Percentiles rank a stretch among this genome's conserved stretches.
Conservation (phyloP, 2,888 invertebrate species). For the Limnephilus auricula region DNA sequence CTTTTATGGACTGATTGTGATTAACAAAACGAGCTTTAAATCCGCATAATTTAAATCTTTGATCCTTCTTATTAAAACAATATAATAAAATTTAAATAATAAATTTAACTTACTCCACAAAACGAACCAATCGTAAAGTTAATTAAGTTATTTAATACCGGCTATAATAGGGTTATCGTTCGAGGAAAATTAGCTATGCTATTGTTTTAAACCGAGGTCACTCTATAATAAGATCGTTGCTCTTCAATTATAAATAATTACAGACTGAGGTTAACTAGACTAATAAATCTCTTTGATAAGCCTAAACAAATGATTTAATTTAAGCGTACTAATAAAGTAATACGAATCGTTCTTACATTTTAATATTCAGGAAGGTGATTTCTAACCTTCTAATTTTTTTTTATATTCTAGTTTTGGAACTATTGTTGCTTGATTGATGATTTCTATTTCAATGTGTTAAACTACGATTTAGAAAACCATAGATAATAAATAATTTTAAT, state of each 20-base stretch:
- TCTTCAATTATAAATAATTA: slow-evolving; percentile 15
- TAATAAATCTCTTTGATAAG: neutral
- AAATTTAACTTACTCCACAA: neutral
- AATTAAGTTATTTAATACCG: neutral
- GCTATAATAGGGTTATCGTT: neutral
- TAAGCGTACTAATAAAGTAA: neutral
- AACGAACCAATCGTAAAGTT: neutral
- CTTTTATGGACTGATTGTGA: too few species aligned
- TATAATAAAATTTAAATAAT: neutral
- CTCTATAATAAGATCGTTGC: neutral
- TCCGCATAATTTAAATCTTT: neutral
- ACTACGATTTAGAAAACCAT: too few species aligned
- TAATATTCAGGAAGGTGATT: neutral
- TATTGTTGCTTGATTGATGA: too few species aligned
- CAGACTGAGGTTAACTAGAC: neutral
- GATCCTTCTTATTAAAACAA: neutral
- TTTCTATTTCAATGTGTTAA: too few species aligned
- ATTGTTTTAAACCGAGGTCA: slow-evolving; percentile 12
- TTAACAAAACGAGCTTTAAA: neutral
- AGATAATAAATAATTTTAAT: too few species aligned
- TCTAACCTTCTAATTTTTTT: neutral
- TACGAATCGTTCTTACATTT: neutral
- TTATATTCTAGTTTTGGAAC: too few species aligned
- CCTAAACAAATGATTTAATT: neutral
- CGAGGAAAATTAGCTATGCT: neutral